Base-by-base conservation (phyloP, 2,113 vertebrate species). In the Scalopus aquaticus region DNA sequence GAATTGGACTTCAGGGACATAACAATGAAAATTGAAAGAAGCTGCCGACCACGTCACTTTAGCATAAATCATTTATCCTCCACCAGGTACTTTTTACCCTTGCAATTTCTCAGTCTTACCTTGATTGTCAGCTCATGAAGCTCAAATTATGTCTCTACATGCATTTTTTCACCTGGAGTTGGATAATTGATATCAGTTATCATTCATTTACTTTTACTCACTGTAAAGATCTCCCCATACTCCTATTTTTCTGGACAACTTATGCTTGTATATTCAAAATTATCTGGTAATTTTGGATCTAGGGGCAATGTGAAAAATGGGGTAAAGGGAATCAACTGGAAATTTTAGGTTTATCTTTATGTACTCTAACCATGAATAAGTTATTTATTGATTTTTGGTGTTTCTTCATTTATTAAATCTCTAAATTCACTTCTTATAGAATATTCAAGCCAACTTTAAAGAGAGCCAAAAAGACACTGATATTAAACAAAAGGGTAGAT, bases 11-110 rank as follows among this genome's bases (percentile, higher is more conserved):
- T 44, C 32, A 19, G 95, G 96, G 93, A 96, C 62, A n/a, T 49
- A 96, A 94, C 93, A 95, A 95, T 39, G 82, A 91, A 97, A 97
- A 96, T 67, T 88, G 86, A 96, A 96, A 93, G 94, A 93, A 89
- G 76, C 86, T 93, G 58, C 64, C 3, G 3, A 83, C 82, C 69
- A 72, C 28, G 5, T 95, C 93, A 91, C 64, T 93, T 88, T 76
- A 85, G 79, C 89, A 88, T 94, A 96, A 96, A 96, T 96, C 93
- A 96, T 89, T 79, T 95, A 65, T 80, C 64, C 79, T 93, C 96
- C 70, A 60, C 81, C 5, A 32, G 60, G 86, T 90, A 64, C 62
- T 74, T 96, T 91, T 94, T 82, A 81, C 65, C 32, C 81, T 91
- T 72, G 60, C 51, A 74, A 65, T 96, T 96, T 94, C 78, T 85